Evolutionary conservation across 2,888 invertebrate species (phyloP).

Genomic region (Epiblema foenella): DNA sequence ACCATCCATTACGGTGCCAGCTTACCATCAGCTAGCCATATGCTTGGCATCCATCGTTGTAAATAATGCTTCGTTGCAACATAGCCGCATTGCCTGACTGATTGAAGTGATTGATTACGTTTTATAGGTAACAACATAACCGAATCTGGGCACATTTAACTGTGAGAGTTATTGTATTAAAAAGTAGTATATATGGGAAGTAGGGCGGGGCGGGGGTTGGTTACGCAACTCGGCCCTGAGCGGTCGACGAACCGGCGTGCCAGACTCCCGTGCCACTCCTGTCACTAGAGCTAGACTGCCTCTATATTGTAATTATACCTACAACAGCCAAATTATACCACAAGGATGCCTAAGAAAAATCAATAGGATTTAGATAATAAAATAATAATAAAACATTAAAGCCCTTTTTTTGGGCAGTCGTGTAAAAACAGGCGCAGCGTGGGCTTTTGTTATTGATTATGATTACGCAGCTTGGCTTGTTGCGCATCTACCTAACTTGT

Average conservation of each 20-base stretch:
- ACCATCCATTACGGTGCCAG: too few relatives aligned
- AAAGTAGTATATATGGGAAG: conserved; percentile 9
- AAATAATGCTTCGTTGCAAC: too few relatives aligned
- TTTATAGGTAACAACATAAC: neutral
- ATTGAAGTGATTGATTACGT: too few relatives aligned
- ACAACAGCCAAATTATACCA: neutral
- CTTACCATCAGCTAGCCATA: too few relatives aligned
- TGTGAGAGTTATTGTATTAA: conserved; percentile 3
- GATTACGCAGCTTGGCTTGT: neutral
- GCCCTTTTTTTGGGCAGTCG: too few relatives aligned
- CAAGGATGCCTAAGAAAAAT: neutral
- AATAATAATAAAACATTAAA: too few relatives aligned
- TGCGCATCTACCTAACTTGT: neutral
- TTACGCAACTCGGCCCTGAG: conserved; percentile 30
- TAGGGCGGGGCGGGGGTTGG: conserved; percentile 19
- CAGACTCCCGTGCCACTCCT: conserved; percentile 9
- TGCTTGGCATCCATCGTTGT: too few relatives aligned
- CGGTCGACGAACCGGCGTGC: conserved; percentile 29
- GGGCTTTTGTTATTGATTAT: conserved; percentile 13
- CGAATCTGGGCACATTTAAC: neutral
- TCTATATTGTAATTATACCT: neutral
- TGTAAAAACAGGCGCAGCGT: neutral
- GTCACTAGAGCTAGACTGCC: neutral
- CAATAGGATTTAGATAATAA: too few relatives aligned
- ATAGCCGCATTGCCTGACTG: too few relatives aligned